phyloP scores from a whole-genome alignment of 2,888 invertebrate genomes.

The Dioctria rufipes region DNA sequence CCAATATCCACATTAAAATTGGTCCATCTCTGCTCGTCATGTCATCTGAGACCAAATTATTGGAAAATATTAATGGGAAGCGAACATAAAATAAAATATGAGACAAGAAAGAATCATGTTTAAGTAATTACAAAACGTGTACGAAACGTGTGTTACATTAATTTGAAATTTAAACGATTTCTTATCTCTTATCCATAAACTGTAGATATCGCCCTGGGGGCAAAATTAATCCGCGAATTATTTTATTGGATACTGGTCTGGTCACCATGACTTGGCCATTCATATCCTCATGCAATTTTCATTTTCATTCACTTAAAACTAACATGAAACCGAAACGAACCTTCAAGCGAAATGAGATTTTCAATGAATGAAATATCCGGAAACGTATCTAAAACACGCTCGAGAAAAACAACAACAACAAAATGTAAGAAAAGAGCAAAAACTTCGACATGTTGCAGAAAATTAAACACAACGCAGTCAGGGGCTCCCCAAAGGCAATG shows the following conservation, averaged over 20 bases:
- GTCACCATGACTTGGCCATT: not conserved
- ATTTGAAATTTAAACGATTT: constrained; percentile 35
- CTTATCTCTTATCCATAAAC: constrained; percentile 3
- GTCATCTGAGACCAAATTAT: no score
- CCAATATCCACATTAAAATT: no score
- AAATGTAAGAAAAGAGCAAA: constrained; percentile 8
- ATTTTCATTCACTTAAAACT: constrained; percentile 15
- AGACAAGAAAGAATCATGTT: no score
- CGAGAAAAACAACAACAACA: not conserved
- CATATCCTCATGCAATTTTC: constrained; percentile 26
- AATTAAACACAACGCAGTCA: constrained; percentile 23
- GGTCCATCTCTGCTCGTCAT: no score
- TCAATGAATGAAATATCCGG: constrained; percentile 35
- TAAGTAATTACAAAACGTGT: no score
- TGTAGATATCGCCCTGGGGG: constrained; percentile 1
- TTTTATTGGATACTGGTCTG: not conserved
- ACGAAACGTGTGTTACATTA: not conserved
- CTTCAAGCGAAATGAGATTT: constrained; percentile 22
- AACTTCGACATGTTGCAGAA: constrained; percentile 8
- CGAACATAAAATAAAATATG: no score
- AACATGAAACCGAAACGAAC: not conserved
- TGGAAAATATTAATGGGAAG: no score
- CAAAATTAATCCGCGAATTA: constrained; percentile 24
- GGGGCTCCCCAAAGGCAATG: not conserved
- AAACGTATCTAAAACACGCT: constrained; percentile 3